phyloP scores from a whole-genome alignment of 2,797 vertebrate species.

The Phrynocephalus vlangalii region DNA sequence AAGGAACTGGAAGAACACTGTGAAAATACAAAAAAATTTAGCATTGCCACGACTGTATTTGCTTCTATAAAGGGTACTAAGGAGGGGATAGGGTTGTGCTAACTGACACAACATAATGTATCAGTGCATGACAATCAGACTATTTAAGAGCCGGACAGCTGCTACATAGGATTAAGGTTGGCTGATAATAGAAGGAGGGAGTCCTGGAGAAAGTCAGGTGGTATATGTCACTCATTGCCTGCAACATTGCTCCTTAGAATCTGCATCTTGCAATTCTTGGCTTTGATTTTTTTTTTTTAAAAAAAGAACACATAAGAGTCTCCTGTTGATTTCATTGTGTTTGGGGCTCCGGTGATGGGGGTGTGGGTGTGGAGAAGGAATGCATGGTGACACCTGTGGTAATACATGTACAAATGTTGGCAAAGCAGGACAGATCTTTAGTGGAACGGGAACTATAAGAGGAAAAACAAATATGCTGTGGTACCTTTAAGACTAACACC shows the following conservation, averaged over 20 bases:
- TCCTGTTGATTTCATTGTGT: too few species aligned
- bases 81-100: not conserved
- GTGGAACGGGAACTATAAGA: too few species aligned
- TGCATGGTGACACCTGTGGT: too few species aligned
- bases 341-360: too few species aligned
- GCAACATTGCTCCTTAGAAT: not conserved
- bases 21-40: not conserved
- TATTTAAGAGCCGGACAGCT: slow-evolving; percentile 36
- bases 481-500: too few species aligned
- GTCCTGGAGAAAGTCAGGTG: not conserved
- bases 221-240: slow-evolving; percentile 20
- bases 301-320: too few species aligned
- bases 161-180: slow-evolving; percentile 27
- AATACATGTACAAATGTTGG: too few species aligned
- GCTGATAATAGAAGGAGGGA: not conserved
- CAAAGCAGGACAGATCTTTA: too few species aligned
- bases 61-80: not conserved
- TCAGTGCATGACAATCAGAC: slow-evolving; percentile 23
- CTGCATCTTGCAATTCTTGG: not conserved
- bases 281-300: not conserved
- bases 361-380: too few species aligned
- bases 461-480: too few species aligned
- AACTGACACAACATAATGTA: not conserved
- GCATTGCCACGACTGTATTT: not conserved
- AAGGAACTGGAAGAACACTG: too few species aligned